Base-by-base conservation (phyloP, 2,888 invertebrate species). In the Drosophila eohydei region DNA sequence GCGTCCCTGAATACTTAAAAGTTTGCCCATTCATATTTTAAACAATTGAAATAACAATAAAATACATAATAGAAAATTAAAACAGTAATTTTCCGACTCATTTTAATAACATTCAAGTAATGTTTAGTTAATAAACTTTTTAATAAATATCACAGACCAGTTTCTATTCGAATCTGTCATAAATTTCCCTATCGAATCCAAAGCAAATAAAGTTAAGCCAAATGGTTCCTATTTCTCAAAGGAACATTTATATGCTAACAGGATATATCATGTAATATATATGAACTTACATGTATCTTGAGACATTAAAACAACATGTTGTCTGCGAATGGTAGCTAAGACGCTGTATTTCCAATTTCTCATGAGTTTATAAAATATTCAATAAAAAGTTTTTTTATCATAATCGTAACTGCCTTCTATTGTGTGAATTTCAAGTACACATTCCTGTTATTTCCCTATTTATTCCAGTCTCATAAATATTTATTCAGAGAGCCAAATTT, bases 1-100 rank as follows among this genome's bases (percentile, higher is more conserved):
- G 46, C 38, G 26, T 11, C 51, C 28, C 40, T 34, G 41, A 59
- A 72, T 60, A n/a, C 34, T 6, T 7, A 16, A 54, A 55, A 58
- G 36, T n/a, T n/a, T 51, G 34, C 38, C 38, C 26, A 38, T 21
- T 32, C 16, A 16, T 11, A 9, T 5, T 11, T 32, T 34, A 14
- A 51, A 51, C 8, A 36, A 51, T 34, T 51, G 11, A 30, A 3
- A 21, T 21, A 21, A 21, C 11, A 32, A n/a, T 9, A 40, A 40
- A 30, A 40, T 2, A 11, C 0, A 54, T 40, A 30, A 54, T 12
- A 32, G n/a, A n/a, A 0, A 48, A 36, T 14, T 21, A 8, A 26
- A 51, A 51, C 21, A 21, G 4, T 34, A 21, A 30, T 48, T 46
- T 28, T 46, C n/a, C 14, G 2, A 3, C 14, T 14, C 2, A 46